phyloP scores from a whole-genome alignment of 2,113 vertebrate species.

The Tachycineta bicolor region DNA sequence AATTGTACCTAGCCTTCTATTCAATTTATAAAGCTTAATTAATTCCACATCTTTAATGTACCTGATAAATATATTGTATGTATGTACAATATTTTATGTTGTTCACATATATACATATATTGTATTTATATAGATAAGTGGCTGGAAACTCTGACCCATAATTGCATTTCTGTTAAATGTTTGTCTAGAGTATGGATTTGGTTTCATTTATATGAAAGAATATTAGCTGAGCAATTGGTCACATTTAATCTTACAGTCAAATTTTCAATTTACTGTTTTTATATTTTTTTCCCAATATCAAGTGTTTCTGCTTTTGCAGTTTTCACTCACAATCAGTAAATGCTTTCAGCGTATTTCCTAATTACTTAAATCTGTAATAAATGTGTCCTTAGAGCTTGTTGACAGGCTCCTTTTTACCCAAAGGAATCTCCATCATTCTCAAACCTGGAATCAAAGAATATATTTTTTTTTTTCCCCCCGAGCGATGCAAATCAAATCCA shows the following conservation, averaged over 20 bases:
- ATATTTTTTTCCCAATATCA: not conserved
- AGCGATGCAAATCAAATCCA: slow-evolving; percentile 67
- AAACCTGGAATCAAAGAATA: slow-evolving; percentile 46
- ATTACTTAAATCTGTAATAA: slow-evolving; percentile 22
- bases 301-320: slow-evolving; percentile 54
- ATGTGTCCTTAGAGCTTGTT: slow-evolving; percentile 38
- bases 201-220: slow-evolving; percentile 75
- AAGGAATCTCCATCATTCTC: not conserved
- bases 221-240: slow-evolving; percentile 64
- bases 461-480: not conserved
- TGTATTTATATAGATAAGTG: slow-evolving; percentile 57
- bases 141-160: slow-evolving; percentile 76
- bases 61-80: slow-evolving; percentile 73
- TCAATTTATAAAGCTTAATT: slow-evolving; percentile 53
- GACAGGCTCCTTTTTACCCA: slow-evolving; percentile 23
- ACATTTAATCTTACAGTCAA: slow-evolving; percentile 56
- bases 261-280: slow-evolving; percentile 41
- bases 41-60: slow-evolving; percentile 16
- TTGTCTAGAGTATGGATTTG: slow-evolving; percentile 79
- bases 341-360: slow-evolving; percentile 44
- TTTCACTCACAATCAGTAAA: slow-evolving; percentile 48
- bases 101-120: slow-evolving; percentile 66
- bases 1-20: slow-evolving; percentile 35
- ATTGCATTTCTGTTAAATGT: slow-evolving; percentile 80
- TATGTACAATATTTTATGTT: slow-evolving; percentile 74